A percentile compares a stretch with the other conserved stretches of the same genome.
phyloP scores from a whole-genome alignment of 2,113 vertebrate genomes.

The Syngnathoides biaculeatus region DNA sequence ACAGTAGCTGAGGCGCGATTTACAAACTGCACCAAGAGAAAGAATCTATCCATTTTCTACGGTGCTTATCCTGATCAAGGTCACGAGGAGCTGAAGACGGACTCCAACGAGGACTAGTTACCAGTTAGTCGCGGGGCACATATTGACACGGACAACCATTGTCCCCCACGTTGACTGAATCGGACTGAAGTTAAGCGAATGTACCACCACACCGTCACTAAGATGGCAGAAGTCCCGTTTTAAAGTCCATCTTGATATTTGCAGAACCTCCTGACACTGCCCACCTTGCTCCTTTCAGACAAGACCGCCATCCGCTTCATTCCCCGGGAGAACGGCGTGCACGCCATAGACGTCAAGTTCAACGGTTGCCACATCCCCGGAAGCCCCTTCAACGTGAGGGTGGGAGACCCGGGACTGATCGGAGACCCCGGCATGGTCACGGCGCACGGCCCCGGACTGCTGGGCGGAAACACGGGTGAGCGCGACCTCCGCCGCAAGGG shows the following conservation, averaged over 20 bases:
- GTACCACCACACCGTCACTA: background rate
- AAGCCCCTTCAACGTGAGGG: conserved; percentile 92
- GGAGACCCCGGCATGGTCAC: conserved; percentile 92
- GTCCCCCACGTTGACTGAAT: too few species aligned
- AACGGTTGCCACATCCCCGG: conserved; percentile 92
- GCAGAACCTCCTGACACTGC: background rate
- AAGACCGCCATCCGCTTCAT: conserved; percentile 91
- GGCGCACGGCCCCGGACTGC: conserved; percentile 85
- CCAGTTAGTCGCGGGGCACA: too few species aligned
- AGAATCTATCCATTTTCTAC: too few species aligned
- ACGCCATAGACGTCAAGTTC: conserved; percentile 94
- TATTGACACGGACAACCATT: too few species aligned
- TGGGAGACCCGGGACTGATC: conserved; percentile 87
- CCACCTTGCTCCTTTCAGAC: conserved; percentile 66
- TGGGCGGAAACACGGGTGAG: conserved; percentile 88
- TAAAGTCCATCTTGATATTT: background rate
- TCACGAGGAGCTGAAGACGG: too few species aligned
- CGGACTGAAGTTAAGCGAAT: too few species aligned
- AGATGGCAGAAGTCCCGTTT: background rate
- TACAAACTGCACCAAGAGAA: too few species aligned
- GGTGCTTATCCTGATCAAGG: too few species aligned
- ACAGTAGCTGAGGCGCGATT: too few species aligned
- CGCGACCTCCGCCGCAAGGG: too few species aligned
- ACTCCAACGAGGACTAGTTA: too few species aligned
- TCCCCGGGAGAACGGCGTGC: conserved; percentile 89